Base-by-base conservation (phyloP, 2,113 vertebrate genomes). In the Acrocephalus kingi region DNA sequence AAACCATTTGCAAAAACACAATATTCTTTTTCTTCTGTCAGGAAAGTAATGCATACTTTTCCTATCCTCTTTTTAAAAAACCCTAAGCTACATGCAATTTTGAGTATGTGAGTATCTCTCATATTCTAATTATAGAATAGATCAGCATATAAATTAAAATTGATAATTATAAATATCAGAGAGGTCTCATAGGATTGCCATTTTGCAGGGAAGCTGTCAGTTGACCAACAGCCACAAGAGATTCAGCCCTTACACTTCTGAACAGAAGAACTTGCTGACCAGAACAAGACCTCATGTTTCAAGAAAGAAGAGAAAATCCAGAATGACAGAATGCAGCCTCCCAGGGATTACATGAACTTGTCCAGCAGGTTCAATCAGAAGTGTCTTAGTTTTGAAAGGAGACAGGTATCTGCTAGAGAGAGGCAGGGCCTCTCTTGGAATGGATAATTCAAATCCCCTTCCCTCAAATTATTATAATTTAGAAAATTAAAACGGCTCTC, bases 261-360 rank as follows among this genome's bases (percentile, higher is more conserved):
- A 91, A 55, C 9, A 68, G 22, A 84, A 61, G 15, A 79, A 61
- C 49, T 43, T 61, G 35, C 68, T 71, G 63, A 62, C 12, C 6
- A 45, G 7, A 31, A 46, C 0, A 0, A 64, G 24, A 22, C 12
- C 46, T 67, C 2, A 0, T 49, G 33, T 56, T 92, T 91, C 41
- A 84, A 49, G 25, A 41, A 28, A 77, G 23, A 92, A 41, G 7
- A 30, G 13, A 15, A 90, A 89, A 90, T 46, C 20, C 59, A 58
- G 43, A 90, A 33, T 0, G 1, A 76, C 22, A 83, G 63, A 79
- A 83, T 7, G 8, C 21, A 68, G 35, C 19, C 31, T 64, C 59
- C 6, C 5, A 54, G 24, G 6, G 15, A 56, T 37, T 43, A 62
- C 20, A 35, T 7, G 9, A 62, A 86, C 25, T 74, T 69, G 64